These are phyloP conservation scores for Melipona quadrifasciata DNA, from an alignment of 1,140 invertebrate species.

Conservation along the genomic window DNA sequence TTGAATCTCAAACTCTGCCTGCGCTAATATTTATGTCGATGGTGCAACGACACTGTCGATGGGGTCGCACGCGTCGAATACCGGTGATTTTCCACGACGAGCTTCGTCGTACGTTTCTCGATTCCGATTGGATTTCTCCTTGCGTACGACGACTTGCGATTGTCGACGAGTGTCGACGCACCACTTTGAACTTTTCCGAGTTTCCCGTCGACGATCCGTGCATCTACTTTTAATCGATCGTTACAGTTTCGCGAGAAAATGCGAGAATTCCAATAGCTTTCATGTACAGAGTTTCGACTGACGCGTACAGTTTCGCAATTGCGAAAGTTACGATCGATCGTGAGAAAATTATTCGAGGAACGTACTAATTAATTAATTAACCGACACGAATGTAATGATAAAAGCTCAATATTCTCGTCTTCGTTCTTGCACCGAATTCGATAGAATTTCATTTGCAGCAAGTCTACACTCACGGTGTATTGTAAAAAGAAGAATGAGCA, in stretches of 20 bases:
- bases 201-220: too few species aligned
- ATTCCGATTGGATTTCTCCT: neutral
- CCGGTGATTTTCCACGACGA: neutral
- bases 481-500: neutral
- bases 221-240: neutral
- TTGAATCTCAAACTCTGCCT: neutral
- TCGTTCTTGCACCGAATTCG: too few species aligned
- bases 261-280: too few species aligned
- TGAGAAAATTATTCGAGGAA: too few species aligned
- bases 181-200: neutral
- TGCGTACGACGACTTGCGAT: neutral
- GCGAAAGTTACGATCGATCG: too few species aligned
- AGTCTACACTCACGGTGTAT: too few species aligned
- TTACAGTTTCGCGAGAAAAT: neutral
- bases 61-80: neutral
- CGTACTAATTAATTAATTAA: too few species aligned
- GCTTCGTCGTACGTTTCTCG: neutral
- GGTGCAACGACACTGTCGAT: constrained; percentile 27
- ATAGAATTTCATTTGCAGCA: neutral
- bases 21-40: neutral
- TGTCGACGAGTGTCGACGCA: neutral
- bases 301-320: neutral
- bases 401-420: too few species aligned
- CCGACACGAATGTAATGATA: too few species aligned
- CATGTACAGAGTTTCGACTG: neutral